phyloP scores from a whole-genome alignment of 2,888 invertebrate species.

The Agrotis ipsilon region DNA sequence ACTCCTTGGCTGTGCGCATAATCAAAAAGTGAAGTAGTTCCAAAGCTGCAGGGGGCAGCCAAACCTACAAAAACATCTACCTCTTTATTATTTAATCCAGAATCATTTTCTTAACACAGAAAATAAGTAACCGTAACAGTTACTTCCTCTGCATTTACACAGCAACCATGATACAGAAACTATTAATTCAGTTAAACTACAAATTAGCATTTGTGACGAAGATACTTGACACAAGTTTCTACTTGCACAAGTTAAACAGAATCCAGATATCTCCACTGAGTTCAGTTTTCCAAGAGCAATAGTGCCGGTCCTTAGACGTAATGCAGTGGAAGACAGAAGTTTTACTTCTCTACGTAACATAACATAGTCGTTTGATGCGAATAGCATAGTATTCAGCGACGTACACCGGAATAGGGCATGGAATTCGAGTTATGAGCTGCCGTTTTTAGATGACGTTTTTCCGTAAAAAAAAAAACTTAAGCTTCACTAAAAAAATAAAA shows the following conservation, averaged over 20 bases:
- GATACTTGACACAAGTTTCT: conserved; percentile 61
- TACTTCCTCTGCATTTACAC: conserved; percentile 21
- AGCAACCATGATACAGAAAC: conserved; percentile 40
- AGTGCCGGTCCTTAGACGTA: conserved; percentile 48
- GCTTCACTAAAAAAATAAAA: too few relatives aligned
- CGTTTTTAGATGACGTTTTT: too few relatives aligned
- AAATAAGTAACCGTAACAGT: conserved; percentile 15
- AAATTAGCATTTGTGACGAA: conserved; percentile 65
- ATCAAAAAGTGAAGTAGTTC: too few relatives aligned
- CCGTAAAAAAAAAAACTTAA: too few relatives aligned
- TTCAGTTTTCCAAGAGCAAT: conserved; percentile 66
- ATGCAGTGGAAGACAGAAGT: conserved; percentile 29
- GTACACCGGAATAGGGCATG: too few relatives aligned
- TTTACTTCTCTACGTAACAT: neutral
- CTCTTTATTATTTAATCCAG: too few relatives aligned
- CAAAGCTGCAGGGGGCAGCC: too few relatives aligned
- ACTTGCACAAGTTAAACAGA: conserved; percentile 64
- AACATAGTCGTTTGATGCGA: too few relatives aligned
- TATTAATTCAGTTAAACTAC: conserved; percentile 62
- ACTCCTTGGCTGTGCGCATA: too few relatives aligned
- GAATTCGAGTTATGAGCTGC: too few relatives aligned
- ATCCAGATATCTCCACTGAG: conserved; percentile 61
- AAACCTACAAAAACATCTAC: too few relatives aligned
- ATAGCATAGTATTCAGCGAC: too few relatives aligned
- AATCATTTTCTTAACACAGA: neutral